Evolutionary conservation across 2,113 vertebrate species (phyloP), one percentile per base, ranked within the genome.

Genomic region (Zosterops borbonicus): DNA sequence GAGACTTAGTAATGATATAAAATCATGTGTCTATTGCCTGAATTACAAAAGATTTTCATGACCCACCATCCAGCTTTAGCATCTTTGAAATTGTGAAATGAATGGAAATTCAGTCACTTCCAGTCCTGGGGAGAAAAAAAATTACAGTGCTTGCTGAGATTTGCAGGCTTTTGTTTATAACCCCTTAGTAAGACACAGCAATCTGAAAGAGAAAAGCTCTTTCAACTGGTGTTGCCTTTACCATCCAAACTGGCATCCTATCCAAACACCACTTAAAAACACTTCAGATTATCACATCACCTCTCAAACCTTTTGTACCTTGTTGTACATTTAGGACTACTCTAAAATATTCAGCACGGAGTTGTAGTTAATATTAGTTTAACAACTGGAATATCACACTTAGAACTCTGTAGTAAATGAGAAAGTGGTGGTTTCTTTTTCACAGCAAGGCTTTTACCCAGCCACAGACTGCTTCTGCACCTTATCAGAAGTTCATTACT

Each of bases 401-500:
- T 29, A 35, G 25, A 78, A 18, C 5, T 84, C 53, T 44, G 18
- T 31, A 63, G 20, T 39, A 46, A 31, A 13, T 75, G 60, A 91
- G 71, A 83, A 83, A 47, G 31, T 71, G 81, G 67, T 89, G 33
- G 44, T 89, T 95, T 95, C 58, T 90, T 92, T 97, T 96, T 87
- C 63, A 83, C 65, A 84, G 50, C 53, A 79, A 92, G 52, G 53
- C 59, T 96, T 89, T 69, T 37, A 52, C 20, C 23, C 27, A 90
- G 46, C 2, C 41, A 14, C 42, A 93, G 68, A 53, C 42, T 81
- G 33, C 17, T 77, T 44, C 46, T 81, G 52, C 25, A 37, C 22
- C 4, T 58, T 91, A 68, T 31, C 47, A 33, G 21, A 65, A 74
- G 20, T 35, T 70, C 42, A 78, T 44, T 53, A 58, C 7, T 44